These are phyloP conservation scores for Linyphia triangularis DNA, from an alignment of 2,888 invertebrate species.

Conservation along the genomic window DNA sequence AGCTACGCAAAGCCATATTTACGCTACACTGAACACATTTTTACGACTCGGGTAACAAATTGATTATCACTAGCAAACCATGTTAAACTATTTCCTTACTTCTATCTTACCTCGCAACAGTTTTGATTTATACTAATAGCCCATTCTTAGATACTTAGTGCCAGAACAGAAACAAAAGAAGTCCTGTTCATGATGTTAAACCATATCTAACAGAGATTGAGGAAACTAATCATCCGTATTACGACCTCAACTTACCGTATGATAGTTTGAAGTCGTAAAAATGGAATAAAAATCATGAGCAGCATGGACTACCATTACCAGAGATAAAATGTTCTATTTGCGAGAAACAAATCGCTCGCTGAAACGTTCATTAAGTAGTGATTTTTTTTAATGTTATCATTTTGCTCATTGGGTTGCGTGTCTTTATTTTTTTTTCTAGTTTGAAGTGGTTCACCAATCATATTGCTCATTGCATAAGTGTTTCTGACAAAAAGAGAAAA, in stretches of 20 bases:
- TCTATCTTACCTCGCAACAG: too few species aligned
- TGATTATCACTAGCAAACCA: too few species aligned
- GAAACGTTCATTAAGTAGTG: slow-evolving; percentile 21
- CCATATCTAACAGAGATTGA: slow-evolving; percentile 11
- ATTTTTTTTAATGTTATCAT: not conserved
- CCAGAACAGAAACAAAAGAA: not conserved
- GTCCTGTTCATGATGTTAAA: not conserved
- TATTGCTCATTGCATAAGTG: not conserved
- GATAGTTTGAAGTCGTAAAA: not conserved
- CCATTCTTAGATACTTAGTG: too few species aligned
- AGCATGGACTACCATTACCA: not conserved
- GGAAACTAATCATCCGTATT: slow-evolving; percentile 17
- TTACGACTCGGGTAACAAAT: too few species aligned
- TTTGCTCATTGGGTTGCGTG: not conserved
- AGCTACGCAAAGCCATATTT: too few species aligned
- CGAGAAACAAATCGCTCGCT: slow-evolving; percentile 27
- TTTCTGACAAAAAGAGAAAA: slow-evolving; percentile 1
- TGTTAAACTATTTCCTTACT: too few species aligned
- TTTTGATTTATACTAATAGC: too few species aligned
- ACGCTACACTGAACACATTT: too few species aligned
- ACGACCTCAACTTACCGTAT: not conserved
- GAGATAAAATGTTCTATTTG: slow-evolving; percentile 4
- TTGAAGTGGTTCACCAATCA: not conserved
- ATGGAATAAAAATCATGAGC: slow-evolving; percentile 5
- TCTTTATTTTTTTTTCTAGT: not conserved